phyloP scores from a whole-genome alignment of 2,797 vertebrate genomes.

The Aselliscus stoliczkanus region DNA sequence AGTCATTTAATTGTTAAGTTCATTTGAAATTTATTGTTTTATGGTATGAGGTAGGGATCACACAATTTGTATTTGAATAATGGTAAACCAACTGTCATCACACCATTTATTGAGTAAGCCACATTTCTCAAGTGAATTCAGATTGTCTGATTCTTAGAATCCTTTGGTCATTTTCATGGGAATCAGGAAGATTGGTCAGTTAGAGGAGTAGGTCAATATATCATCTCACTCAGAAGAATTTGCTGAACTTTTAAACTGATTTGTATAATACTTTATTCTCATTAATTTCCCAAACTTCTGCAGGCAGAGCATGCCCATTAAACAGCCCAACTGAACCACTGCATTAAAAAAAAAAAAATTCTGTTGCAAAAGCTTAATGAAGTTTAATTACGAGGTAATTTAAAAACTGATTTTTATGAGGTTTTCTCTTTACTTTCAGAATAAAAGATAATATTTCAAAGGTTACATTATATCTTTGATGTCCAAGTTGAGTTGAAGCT shows the following conservation, averaged over 20 bases:
- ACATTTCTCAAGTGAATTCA: neutral
- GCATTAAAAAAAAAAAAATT: neutral
- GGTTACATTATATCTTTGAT: constrained; percentile 62
- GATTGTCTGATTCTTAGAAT: neutral
- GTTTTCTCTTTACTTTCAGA: constrained; percentile 17
- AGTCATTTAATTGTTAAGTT: neutral
- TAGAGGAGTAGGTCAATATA: neutral
- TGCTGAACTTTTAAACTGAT: neutral
- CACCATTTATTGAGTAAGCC: neutral
- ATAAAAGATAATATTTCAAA: constrained; percentile 56
- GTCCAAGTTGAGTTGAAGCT: constrained; percentile 27
- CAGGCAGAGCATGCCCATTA: neutral
- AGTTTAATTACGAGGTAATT: constrained; percentile 47
- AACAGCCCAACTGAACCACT: neutral
- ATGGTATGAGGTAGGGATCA: neutral
- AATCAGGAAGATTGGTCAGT: neutral
- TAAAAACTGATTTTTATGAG: constrained; percentile 51
- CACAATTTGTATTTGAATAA: neutral
- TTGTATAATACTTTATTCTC: neutral
- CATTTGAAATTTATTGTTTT: neutral
- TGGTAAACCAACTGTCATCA: neutral
- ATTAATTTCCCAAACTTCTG: neutral
- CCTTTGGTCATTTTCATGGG: neutral
- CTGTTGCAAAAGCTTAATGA: neutral
- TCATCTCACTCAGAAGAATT: neutral